These are phyloP conservation scores for Protonemura montana DNA, from an alignment of 2,888 invertebrate species.

Conservation along the genomic window DNA sequence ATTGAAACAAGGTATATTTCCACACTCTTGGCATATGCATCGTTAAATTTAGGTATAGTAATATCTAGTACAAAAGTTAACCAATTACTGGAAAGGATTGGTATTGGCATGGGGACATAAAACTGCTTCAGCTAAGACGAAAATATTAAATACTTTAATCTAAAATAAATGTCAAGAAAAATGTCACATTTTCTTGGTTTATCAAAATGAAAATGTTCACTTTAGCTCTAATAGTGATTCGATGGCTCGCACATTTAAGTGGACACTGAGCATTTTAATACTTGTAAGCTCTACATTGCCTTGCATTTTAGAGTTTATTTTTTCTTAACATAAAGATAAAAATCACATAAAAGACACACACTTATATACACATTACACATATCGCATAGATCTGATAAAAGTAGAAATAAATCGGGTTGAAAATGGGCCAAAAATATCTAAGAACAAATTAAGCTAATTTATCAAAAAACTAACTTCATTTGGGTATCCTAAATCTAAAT, in stretches of 20 bases:
- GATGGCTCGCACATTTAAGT: not conserved
- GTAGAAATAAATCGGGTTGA: not conserved
- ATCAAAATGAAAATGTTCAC: not conserved
- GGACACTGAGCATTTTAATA: not conserved
- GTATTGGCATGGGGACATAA: not conserved
- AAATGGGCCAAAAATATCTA: not conserved
- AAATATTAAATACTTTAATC: not conserved
- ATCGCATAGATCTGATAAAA: not conserved
- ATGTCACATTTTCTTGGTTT: not conserved
- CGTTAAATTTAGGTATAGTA: too few species aligned
- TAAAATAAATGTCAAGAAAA: not conserved
- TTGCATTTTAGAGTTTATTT: not conserved
- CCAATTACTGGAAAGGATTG: too few species aligned
- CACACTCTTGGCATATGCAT: too few species aligned
- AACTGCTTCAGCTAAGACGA: not conserved
- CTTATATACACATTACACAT: not conserved
- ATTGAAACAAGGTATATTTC: too few species aligned
- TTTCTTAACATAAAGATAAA: conserved; percentile 7
- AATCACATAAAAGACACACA: not conserved
- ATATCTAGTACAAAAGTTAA: too few species aligned
- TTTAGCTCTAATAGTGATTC: not conserved
- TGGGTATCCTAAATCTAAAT: not conserved
- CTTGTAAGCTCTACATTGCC: not conserved
- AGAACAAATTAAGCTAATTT: not conserved
- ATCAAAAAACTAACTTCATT: not conserved